Percentiles rank a stretch among this genome's conserved stretches.
Evolutionary conservation across 2,113 vertebrate species (phyloP).

Genomic region (Pollimyrus isidori): DNA sequence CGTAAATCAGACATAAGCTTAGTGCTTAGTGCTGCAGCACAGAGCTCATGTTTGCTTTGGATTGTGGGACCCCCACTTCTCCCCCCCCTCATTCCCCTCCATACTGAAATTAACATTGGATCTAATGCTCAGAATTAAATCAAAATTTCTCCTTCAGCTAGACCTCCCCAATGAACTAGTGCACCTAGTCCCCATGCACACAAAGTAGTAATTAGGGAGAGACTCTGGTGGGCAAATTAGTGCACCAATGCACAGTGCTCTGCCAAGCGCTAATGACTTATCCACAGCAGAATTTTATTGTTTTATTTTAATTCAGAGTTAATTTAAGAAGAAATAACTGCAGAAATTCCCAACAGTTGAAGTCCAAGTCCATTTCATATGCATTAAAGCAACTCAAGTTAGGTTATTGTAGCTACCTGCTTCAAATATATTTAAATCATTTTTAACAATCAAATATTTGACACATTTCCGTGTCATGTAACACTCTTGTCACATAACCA

Average conservation of each 20-base stretch:
- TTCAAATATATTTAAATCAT: neutral
- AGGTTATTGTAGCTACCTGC: neutral
- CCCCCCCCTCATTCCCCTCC: neutral
- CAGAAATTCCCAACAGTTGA: slow-evolving; percentile 28
- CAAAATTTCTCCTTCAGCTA: slow-evolving; percentile 24
- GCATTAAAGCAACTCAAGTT: slow-evolving; percentile 6
- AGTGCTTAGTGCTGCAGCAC: neutral
- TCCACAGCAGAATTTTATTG: slow-evolving; percentile 31
- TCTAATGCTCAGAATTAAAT: slow-evolving; percentile 15
- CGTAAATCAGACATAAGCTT: neutral
- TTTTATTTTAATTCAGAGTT: slow-evolving; percentile 44
- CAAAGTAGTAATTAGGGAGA: slow-evolving; percentile 45
- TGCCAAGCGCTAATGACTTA: slow-evolving; percentile 36
- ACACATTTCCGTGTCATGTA: neutral
- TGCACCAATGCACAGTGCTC: slow-evolving; percentile 18
- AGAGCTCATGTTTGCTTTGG: neutral
- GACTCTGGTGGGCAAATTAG: slow-evolving; percentile 38
- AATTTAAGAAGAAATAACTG: slow-evolving; percentile 42
- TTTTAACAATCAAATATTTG: neutral
- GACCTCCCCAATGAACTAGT: slow-evolving; percentile 23
- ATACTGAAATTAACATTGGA: neutral
- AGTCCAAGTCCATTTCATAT: slow-evolving; percentile 25
- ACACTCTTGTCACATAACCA: neutral
- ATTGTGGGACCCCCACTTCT: neutral
- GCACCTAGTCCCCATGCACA: slow-evolving; percentile 29